Conservation (phyloP, 2,113 vertebrate species). For the Passer montanus region DNA sequence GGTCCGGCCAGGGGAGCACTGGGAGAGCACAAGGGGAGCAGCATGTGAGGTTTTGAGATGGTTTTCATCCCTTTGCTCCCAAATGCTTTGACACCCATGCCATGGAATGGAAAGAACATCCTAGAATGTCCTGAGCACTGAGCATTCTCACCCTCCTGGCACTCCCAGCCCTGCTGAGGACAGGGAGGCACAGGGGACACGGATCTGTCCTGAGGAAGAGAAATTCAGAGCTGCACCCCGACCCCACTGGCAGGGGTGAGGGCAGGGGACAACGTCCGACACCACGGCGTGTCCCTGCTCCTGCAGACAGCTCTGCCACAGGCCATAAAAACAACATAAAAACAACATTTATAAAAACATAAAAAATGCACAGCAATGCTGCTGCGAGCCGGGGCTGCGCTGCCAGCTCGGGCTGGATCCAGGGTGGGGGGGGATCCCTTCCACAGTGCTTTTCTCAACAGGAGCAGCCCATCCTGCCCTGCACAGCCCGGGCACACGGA, state of each 20-base stretch:
- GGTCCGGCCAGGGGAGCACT: not conserved
- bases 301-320: not conserved
- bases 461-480: not conserved
- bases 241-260: not conserved
- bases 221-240: not conserved
- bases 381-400: rapidly evolving
- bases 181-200: rapidly evolving
- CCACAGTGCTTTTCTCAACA: not conserved
- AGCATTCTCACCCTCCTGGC: not conserved
- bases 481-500: not conserved
- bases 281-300: rapidly evolving
- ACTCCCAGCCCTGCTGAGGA: not conserved
- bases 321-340: not conserved
- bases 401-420: rapidly evolving
- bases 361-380: not conserved
- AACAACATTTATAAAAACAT: too few species aligned
- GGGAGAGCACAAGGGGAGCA: not conserved
- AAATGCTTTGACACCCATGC: not conserved
- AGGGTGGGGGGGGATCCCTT: not conserved
- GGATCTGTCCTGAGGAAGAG: not conserved
- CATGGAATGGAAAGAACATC: not conserved
- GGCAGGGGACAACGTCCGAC: not conserved
- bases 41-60: rapidly evolving
- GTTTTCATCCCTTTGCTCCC: not conserved
- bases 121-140: not conserved